Evolutionary conservation across 2,888 invertebrate genomes (phyloP).

Genomic region (Polydrusus pterygomalis): DNA sequence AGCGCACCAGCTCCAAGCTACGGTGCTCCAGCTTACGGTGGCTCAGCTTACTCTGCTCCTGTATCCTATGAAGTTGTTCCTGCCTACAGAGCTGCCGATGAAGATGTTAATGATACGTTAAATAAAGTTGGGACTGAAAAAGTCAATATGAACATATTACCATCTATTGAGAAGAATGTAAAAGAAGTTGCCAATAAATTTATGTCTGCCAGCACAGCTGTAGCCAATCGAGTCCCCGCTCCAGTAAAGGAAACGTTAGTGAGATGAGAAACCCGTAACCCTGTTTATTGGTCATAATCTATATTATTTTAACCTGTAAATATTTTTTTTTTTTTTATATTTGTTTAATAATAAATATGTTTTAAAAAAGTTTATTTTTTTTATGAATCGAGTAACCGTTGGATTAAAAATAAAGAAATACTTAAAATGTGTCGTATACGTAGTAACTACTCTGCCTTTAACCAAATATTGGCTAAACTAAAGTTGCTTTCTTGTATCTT

Average conservation of each 20-base stretch:
- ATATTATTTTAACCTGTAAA: background rate
- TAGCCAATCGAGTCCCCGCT: background rate
- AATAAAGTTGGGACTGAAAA: background rate
- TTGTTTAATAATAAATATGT: no score
- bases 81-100: constrained; percentile 6
- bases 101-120: background rate
- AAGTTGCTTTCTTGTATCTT: no score
- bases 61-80: constrained; percentile 10
- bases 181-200: background rate
- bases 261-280: background rate
- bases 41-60: constrained; percentile 27
- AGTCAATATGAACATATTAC: background rate
- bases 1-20: constrained; percentile 8
- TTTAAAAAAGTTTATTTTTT: no score
- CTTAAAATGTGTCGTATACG: no score
- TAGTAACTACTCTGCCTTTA: no score
- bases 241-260: background rate
- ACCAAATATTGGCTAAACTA: no score
- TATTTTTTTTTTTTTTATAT: background rate
- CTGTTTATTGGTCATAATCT: background rate
- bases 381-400: no score
- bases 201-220: background rate
- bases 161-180: background rate
- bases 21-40: constrained; percentile 31
- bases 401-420: no score